Percentiles rank a stretch among this genome's conserved stretches.
Conservation (phyloP, 37 sponge, comb jelly and placozoan genomes). For the Beroe forskalii region DNA sequence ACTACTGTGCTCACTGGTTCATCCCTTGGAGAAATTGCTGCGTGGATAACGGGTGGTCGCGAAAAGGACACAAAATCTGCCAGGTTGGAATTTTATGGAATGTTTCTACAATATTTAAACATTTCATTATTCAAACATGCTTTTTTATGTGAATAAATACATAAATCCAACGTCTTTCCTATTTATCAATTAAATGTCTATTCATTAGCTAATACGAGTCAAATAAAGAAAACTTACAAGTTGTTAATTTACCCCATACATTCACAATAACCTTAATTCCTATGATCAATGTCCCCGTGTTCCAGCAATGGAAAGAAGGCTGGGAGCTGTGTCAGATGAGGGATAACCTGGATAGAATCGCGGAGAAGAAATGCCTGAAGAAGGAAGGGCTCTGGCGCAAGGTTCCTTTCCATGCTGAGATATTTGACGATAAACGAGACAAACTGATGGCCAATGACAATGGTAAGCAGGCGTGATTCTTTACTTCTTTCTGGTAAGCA, state of each 20-base stretch:
- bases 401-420: constrained; percentile 49
- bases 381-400: constrained; percentile 55
- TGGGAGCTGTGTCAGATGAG: constrained; percentile 44
- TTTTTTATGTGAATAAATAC: no score
- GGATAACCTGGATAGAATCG: constrained; percentile 25
- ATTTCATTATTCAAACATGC: no score
- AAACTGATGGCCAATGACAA: constrained; percentile 42
- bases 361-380: constrained; percentile 61
- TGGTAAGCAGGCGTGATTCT: no score
- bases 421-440: constrained; percentile 44
- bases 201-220: no score
- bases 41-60: background rate
- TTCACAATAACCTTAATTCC: background rate
- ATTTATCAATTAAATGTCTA: no score
- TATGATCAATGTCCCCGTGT: no score
- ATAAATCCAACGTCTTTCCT: no score
- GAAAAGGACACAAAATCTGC: constrained; percentile 9
- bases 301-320: constrained; percentile 54
- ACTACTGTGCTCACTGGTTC: constrained; percentile 63
- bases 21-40: constrained; percentile 58
- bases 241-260: no score
- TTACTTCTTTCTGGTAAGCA: no score
- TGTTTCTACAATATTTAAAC: no score
- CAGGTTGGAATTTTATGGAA: no score
- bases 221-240: no score